phyloP scores from a whole-genome alignment of 2,797 vertebrate species.

The Hyperoplus lanceolatus region DNA sequence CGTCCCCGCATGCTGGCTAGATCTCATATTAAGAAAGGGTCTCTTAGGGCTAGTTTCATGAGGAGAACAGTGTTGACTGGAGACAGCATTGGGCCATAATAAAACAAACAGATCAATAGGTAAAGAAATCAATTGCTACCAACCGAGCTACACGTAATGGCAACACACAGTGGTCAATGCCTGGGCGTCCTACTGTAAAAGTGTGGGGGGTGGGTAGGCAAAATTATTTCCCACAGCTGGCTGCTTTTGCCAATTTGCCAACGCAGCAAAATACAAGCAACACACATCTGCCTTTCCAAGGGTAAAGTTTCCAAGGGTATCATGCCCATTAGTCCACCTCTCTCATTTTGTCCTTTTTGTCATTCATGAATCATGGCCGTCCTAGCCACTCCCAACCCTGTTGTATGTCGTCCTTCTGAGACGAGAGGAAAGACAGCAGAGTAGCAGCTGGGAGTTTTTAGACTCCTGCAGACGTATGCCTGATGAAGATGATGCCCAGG shows the following conservation, averaged over 20 bases:
- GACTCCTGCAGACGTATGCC: constrained; percentile 72
- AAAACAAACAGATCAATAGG: constrained; percentile 78
- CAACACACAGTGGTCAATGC: constrained; percentile 33
- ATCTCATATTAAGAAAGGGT: constrained; percentile 58
- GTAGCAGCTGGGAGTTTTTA: constrained; percentile 78
- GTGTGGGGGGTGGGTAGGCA: neutral
- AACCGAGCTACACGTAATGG: constrained; percentile 48
- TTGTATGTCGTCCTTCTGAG: constrained; percentile 69
- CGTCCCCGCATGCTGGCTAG: constrained; percentile 15
- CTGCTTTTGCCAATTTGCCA: constrained; percentile 52
- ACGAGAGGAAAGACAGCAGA: constrained; percentile 54
- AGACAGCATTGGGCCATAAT: constrained; percentile 41
- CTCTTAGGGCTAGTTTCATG: constrained; percentile 50
- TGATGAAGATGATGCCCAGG: constrained; percentile 66
- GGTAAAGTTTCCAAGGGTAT: constrained; percentile 67
- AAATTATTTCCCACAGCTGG: constrained; percentile 42
- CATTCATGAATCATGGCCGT: constrained; percentile 81
- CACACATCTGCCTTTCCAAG: constrained; percentile 67
- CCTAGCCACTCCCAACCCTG: constrained; percentile 74
- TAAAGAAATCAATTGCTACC: constrained; percentile 70
- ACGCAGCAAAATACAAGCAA: constrained; percentile 66
- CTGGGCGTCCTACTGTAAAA: constrained; percentile 20
- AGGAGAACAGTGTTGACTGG: constrained; percentile 36
- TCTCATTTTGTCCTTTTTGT: constrained; percentile 81
- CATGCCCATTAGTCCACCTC: constrained; percentile 35